A percentile compares a stretch with the other conserved stretches of the same genome.
These are phyloP conservation scores for Meliscaeva auricollis DNA, from an alignment of 2,888 invertebrate genomes.

Conservation along the genomic window DNA sequence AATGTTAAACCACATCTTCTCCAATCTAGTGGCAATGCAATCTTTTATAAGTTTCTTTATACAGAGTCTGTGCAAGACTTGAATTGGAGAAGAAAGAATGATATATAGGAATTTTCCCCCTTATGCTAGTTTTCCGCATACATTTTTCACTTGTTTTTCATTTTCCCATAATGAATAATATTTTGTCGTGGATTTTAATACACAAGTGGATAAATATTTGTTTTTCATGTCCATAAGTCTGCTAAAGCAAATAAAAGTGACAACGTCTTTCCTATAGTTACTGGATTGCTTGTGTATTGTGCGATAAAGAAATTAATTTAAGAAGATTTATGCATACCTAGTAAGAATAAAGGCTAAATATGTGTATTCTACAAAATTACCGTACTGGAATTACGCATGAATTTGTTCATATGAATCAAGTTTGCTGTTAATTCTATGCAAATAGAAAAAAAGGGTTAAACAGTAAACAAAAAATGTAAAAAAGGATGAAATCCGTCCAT, in stretches of 20 bases:
- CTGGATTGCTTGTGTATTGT: constrained; percentile 5
- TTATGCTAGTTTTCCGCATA: constrained; percentile 41
- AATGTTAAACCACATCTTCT: constrained; percentile 53
- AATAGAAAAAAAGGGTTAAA: no score
- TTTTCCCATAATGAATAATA: constrained; percentile 28
- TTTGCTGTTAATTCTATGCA: no score
- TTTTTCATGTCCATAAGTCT: constrained; percentile 27
- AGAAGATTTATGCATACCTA: no score
- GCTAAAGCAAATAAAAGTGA: constrained; percentile 58
- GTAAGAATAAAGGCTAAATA: no score
- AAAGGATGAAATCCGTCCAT: no score
- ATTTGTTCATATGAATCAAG: no score
- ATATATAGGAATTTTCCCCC: constrained; percentile 62
- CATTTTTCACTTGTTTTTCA: constrained; percentile 36
- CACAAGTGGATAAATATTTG: constrained; percentile 8
- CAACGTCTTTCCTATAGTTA: constrained; percentile 27
- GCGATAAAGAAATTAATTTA: not conserved
- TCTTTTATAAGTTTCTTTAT: constrained; percentile 34
- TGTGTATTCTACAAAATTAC: no score
- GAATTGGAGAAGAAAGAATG: constrained; percentile 38
- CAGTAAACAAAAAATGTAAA: no score
- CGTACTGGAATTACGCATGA: no score
- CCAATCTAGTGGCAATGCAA: constrained; percentile 49
- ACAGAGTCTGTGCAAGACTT: not conserved
- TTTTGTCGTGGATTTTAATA: constrained; percentile 47